Evolutionary conservation across 2,113 vertebrate species (phyloP).

Genomic region (Hipposideros armiger): DNA sequence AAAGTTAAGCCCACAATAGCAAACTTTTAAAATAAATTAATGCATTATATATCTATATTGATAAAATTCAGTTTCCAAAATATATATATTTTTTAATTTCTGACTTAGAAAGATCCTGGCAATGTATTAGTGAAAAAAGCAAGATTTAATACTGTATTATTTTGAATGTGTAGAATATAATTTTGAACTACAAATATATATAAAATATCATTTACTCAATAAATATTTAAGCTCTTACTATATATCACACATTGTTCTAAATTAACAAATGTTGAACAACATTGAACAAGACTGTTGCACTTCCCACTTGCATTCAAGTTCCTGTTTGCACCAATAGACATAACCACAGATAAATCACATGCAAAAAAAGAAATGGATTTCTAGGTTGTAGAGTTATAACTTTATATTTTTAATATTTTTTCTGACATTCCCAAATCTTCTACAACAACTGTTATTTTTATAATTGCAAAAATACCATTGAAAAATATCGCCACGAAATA

Average conservation of each 20-base stretch:
- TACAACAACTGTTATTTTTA: background rate
- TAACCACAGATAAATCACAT: background rate
- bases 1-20: background rate
- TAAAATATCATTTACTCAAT: conserved; percentile 19
- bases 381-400: background rate
- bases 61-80: background rate
- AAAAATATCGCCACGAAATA: conserved; percentile 10
- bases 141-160: background rate
- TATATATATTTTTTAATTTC: background rate
- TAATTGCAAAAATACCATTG: conserved; percentile 7
- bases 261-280: background rate
- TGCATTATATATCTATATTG: background rate
- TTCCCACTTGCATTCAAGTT: background rate
- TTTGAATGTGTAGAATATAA: background rate
- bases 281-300: background rate
- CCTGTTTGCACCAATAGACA: background rate
- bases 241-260: background rate
- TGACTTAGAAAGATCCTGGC: background rate
- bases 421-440: background rate
- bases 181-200: conserved; percentile 24
- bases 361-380: background rate
- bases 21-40: conserved; percentile 22
- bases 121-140: background rate
- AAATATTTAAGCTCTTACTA: background rate
- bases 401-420: conserved; percentile 22